Base-by-base conservation (phyloP, 23 tunicate species). In the Halocynthia roretzi region DNA sequence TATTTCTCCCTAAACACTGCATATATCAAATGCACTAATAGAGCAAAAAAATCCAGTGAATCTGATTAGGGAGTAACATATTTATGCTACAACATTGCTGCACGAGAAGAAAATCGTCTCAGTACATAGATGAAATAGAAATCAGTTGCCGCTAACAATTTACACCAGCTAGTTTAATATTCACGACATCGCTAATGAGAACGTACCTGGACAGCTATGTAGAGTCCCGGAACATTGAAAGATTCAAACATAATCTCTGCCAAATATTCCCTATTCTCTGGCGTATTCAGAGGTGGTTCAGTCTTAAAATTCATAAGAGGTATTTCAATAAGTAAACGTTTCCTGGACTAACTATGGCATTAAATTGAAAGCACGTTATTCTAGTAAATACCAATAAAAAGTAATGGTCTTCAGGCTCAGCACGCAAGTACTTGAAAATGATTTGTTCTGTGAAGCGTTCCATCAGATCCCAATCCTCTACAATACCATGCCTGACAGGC, bases 221-320 rank as follows among this genome's bases (percentile, higher is more conserved):
- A 93, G 31, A 86, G 68, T 5, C 99, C 99, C 11, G 99, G 99
- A 17, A 96, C 96, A 72, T 96, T 96, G 86, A 96, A 96, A 67
- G 92, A 81, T 76, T 96, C 99, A 71, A 96, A 96, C 99, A 96
- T 96, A 52, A 96, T 96, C 82, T 96, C 99, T 61, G 99, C 99
- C 83, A 96, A 72, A 70, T 96, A 96, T 83, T 96, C 99, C 0
- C 99, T 85, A 60, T 96, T 96, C 82, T 96, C 99, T 50, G 99
- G 99, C 6, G 99, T 91, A 83, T 96, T 96, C 50, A 96, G 68
- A 6, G 99, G 99, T 10, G 99, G 99, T 75, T 96, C 99, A n/a
- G 99, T 96, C 92, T 83, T 60, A 40, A 82, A 31, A 31, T 31
- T 31, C 44, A 31, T 31, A 4, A 31, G 44, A 31, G 44, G 44